phyloP scores from a whole-genome alignment of 2,888 invertebrate species.

The Drosophila buzzatii region DNA sequence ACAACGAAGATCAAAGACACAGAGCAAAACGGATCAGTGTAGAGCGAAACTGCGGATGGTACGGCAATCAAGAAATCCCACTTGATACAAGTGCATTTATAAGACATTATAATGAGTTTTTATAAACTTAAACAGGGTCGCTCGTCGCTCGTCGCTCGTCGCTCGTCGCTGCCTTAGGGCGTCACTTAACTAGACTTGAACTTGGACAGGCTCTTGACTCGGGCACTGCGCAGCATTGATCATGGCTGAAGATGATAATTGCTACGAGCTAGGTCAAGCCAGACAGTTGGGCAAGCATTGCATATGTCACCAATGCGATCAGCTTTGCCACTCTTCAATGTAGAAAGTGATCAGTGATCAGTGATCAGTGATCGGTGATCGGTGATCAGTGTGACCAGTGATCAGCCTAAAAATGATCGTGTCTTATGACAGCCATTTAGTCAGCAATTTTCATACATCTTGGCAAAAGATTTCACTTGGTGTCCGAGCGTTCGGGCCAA shows the following conservation, averaged over 20 bases:
- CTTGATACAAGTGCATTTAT: slow-evolving; percentile 81
- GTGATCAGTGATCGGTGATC: slow-evolving; percentile 52
- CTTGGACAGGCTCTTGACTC: slow-evolving; percentile 59
- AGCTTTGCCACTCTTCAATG: slow-evolving; percentile 33
- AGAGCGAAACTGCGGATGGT: slow-evolving; percentile 28
- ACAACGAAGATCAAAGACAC: slow-evolving; percentile 33
- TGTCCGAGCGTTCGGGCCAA: slow-evolving; percentile 63
- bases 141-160: slow-evolving; percentile 44
- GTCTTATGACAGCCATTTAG: slow-evolving; percentile 66
- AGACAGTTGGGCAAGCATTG: slow-evolving; percentile 30
- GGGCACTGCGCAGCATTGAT: slow-evolving; percentile 56
- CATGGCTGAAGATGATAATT: slow-evolving; percentile 70
- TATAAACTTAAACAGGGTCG: slow-evolving; percentile 82
- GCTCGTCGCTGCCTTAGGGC: slow-evolving; percentile 68
- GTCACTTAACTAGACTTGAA: slow-evolving; percentile 75
- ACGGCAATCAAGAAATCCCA: slow-evolving; percentile 76
- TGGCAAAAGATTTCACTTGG: slow-evolving; percentile 58
- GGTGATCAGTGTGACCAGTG: slow-evolving; percentile 58
- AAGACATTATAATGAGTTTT: slow-evolving; percentile 83
- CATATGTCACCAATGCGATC: slow-evolving; percentile 70
- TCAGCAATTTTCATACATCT: slow-evolving; percentile 74
- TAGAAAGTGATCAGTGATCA: slow-evolving; percentile 76
- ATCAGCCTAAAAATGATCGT: slow-evolving; percentile 45
- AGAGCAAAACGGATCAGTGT: slow-evolving; percentile 51
- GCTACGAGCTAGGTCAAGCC: slow-evolving; percentile 71